phyloP scores from a whole-genome alignment of 2,888 invertebrate genomes.

The Catocala nupta region DNA sequence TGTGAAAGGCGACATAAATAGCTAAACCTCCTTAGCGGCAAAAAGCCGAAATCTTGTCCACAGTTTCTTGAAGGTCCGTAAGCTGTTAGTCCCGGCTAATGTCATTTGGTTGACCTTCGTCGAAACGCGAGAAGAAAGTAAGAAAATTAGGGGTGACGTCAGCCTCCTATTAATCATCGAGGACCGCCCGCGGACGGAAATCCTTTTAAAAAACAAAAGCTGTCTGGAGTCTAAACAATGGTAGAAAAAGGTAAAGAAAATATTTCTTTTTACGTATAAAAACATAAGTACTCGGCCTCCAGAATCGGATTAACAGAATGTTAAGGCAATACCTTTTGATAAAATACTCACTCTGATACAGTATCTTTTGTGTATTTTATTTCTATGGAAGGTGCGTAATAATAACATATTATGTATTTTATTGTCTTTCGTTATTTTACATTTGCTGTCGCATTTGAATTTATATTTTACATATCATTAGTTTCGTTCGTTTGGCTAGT shows the following conservation, averaged over 20 bases:
- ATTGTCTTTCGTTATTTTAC: too few species aligned
- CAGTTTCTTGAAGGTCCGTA: constrained; percentile 6
- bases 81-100: constrained; percentile 15
- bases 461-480: too few species aligned
- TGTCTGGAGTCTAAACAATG: constrained; percentile 6
- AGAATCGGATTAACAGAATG: too few species aligned
- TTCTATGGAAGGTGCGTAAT: too few species aligned
- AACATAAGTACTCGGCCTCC: neutral
- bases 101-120: constrained; percentile 25
- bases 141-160: constrained; percentile 21
- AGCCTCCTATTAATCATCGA: constrained; percentile 22
- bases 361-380: too few species aligned
- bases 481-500: too few species aligned
- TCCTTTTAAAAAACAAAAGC: constrained; percentile 17
- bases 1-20: too few species aligned
- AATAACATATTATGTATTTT: too few species aligned
- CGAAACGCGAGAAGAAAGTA: constrained; percentile 10
- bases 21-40: neutral
- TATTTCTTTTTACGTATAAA: constrained; percentile 1
- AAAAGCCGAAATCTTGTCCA: constrained; percentile 2
- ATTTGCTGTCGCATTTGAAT: too few species aligned
- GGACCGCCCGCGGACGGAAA: constrained; percentile 7
- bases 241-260: neutral
- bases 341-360: too few species aligned
- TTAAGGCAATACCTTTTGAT: too few species aligned